A percentile compares a stretch with the other conserved stretches of the same genome.
Conservation (phyloP, 2,888 invertebrate species). For the Trisateles emortualis region DNA sequence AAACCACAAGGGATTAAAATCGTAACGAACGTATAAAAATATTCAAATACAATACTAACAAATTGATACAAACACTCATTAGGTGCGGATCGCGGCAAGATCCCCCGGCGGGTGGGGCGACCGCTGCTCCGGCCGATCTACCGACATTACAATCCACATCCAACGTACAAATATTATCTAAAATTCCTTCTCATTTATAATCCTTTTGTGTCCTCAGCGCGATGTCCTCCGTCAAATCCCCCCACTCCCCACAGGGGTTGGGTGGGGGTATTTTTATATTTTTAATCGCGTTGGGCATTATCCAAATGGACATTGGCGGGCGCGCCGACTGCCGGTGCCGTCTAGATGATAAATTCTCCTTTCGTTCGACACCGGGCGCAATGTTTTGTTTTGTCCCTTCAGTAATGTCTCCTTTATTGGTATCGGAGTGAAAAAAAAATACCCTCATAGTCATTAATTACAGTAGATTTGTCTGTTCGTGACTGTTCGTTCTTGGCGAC, state of each 20-base stretch:
- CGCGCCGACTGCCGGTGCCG: conserved; percentile 81
- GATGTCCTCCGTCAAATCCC: conserved; percentile 85
- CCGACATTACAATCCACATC: conserved; percentile 86
- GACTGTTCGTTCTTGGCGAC: conserved; percentile 79
- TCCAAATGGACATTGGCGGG: conserved; percentile 87
- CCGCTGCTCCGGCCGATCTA: conserved; percentile 64
- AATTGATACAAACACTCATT: conserved; percentile 87
- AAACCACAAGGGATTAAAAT: conserved; percentile 84
- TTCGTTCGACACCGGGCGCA: conserved; percentile 83
- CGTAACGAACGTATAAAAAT: conserved; percentile 85
- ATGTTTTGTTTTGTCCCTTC: conserved; percentile 81
- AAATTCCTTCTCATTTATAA: conserved; percentile 88
- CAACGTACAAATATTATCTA: conserved; percentile 87
- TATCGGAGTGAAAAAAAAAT: conserved; percentile 75
- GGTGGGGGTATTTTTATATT: conserved; percentile 86
- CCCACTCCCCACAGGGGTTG: conserved; percentile 59
- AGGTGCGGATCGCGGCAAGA: conserved; percentile 80
- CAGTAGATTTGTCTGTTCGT: conserved; percentile 80
- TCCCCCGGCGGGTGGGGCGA: conserved; percentile 53
- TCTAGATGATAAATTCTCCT: conserved; percentile 86
- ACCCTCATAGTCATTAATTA: conserved; percentile 83
- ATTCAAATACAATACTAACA: conserved; percentile 87
- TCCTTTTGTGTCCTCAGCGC: conserved; percentile 87
- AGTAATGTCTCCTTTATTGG: conserved; percentile 77
- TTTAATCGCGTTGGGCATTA: conserved; percentile 87